Percentiles rank a stretch among this genome's conserved stretches.
Conservation (phyloP, 1,140 invertebrate genomes). For the Vanessa tameamea region DNA sequence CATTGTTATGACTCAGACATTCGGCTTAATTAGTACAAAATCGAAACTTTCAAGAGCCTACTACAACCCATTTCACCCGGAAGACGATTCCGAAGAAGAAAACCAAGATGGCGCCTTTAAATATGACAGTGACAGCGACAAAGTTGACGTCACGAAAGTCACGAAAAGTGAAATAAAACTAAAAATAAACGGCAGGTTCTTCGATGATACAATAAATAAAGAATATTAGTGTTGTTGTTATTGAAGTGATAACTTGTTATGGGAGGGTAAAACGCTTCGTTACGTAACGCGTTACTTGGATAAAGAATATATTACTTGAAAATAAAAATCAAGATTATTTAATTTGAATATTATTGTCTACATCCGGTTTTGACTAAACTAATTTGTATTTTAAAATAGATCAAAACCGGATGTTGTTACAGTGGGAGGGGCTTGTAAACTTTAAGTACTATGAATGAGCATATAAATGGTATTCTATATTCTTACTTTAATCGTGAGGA, state of each 20-base stretch:
- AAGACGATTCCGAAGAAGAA: slow-evolving; percentile 3
- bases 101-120: background rate
- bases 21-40: background rate
- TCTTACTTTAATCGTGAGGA: too few relatives aligned
- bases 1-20: background rate
- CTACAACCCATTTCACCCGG: background rate
- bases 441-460: too few relatives aligned
- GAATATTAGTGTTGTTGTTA: background rate
- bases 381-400: too few relatives aligned
- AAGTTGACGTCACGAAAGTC: background rate
- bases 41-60: background rate
- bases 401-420: too few relatives aligned
- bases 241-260: background rate
- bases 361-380: too few relatives aligned
- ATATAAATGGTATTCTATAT: too few relatives aligned
- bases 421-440: too few relatives aligned
- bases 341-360: too few relatives aligned
- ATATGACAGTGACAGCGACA: background rate
- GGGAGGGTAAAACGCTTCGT: too few relatives aligned
- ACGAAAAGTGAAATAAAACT: background rate
- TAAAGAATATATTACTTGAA: too few relatives aligned
- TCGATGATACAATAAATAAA: background rate
- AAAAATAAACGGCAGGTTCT: background rate
- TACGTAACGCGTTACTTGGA: too few relatives aligned
- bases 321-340: too few relatives aligned